These are phyloP conservation scores for Aspidiotus rigidus DNA, from an alignment of 2,888 invertebrate species.

Conservation along the genomic window DNA sequence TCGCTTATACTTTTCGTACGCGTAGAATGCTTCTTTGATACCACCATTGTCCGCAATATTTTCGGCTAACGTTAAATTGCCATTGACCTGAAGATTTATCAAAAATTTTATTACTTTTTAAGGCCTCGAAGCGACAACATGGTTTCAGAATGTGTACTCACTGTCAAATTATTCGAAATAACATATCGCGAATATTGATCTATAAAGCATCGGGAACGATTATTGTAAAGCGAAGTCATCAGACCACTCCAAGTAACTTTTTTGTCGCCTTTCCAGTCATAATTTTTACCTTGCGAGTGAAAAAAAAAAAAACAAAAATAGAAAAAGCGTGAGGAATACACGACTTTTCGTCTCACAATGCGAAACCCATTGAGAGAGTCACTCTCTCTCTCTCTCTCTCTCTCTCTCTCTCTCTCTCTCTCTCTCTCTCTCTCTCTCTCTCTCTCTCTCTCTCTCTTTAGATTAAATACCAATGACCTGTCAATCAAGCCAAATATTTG, in stretches of 20 bases:
- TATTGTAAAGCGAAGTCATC: constrained; percentile 15
- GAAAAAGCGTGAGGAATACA: not conserved
- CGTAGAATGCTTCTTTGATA: constrained; percentile 64
- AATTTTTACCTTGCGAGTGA: constrained; percentile 38
- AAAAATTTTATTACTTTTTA: not conserved
- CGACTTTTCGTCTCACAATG: no score
- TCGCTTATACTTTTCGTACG: constrained; percentile 48
- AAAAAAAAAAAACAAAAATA: not conserved
- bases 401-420: no score
- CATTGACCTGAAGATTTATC: constrained; percentile 60
- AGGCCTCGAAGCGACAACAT: no score
- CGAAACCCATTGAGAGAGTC: no score
- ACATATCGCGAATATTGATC: constrained; percentile 32
- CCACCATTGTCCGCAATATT: constrained; percentile 88
- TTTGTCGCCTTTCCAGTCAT: constrained; percentile 38
- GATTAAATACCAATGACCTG: no score
- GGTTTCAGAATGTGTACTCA: no score
- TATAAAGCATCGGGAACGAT: constrained; percentile 34
- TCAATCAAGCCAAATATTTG: no score
- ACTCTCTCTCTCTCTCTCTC: no score
- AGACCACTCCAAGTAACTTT: constrained; percentile 33
- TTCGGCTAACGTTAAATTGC: constrained; percentile 69
- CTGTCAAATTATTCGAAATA: constrained; percentile 11
- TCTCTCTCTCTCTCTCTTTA: no score
- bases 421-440: no score